phyloP scores from a whole-genome alignment of 2,888 invertebrate species.

The Glaucopsyche alexis region DNA sequence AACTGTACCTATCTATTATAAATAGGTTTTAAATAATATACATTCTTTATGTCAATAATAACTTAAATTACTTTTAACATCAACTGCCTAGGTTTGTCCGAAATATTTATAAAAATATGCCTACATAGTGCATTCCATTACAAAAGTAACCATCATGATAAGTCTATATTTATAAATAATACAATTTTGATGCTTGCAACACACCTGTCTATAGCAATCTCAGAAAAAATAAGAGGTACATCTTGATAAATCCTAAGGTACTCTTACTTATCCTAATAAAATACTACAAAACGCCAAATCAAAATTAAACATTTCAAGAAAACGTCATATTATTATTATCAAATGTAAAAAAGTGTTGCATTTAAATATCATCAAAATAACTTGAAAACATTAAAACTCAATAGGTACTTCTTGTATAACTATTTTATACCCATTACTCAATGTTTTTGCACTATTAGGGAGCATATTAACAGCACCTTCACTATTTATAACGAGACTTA shows the following conservation, averaged over 20 bases:
- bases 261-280: no score
- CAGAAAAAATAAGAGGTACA: background rate
- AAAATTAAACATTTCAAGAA: no score
- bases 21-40: background rate
- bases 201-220: background rate
- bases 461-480: constrained; percentile 32
- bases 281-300: no score
- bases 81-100: no score
- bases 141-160: no score
- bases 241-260: background rate
- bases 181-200: background rate
- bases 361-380: background rate
- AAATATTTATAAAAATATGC: background rate
- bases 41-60: background rate
- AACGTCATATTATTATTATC: no score
- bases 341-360: no score
- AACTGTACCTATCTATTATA: background rate
- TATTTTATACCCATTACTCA: constrained; percentile 53
- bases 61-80: background rate
- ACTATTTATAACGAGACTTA: constrained; percentile 33
- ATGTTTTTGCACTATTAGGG: constrained; percentile 24
- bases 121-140: no score
- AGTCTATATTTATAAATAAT: no score
- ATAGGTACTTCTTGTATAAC: constrained; percentile 68
- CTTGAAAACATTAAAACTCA: constrained; percentile 52